A percentile compares a stretch with the other conserved stretches of the same genome.
Conservation (phyloP, 1,140 invertebrate species). For the Anastatus disparis region DNA sequence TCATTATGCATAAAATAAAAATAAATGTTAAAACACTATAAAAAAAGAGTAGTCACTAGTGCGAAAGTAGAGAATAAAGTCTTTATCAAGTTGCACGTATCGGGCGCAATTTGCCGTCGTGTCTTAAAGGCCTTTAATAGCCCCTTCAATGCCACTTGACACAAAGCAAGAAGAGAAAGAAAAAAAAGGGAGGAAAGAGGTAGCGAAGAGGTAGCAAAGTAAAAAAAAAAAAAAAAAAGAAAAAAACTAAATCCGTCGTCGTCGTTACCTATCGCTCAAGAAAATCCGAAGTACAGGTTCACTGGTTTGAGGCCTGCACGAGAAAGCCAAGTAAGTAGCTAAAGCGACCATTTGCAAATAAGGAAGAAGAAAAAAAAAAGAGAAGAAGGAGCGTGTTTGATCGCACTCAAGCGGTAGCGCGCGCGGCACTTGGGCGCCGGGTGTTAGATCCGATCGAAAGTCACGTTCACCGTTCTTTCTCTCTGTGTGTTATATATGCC, state of each 20-base stretch:
- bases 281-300: conserved; percentile 20
- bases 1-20: background rate
- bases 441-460: conserved; percentile 33
- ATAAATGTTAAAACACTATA: conserved; percentile 18
- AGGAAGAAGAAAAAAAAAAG: background rate
- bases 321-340: no score
- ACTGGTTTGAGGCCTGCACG: background rate
- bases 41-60: background rate
- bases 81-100: conserved; percentile 35
- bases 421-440: conserved; percentile 6
- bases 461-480: conserved; percentile 25
- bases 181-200: background rate
- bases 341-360: conserved; percentile 31
- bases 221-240: background rate
- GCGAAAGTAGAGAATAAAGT: background rate
- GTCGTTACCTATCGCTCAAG: conserved; percentile 26
- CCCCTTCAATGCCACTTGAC: conserved; percentile 27
- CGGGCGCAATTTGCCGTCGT: conserved; percentile 33
- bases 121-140: conserved; percentile 39
- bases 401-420: conserved; percentile 18
- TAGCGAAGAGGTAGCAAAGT: background rate
- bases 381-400: conserved; percentile 1
- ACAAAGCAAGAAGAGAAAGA: conserved; percentile 17
- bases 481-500: background rate
- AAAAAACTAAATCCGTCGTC: background rate